Conservation (phyloP, 2,113 vertebrate genomes). For the Campylomormyrus numenius region DNA sequence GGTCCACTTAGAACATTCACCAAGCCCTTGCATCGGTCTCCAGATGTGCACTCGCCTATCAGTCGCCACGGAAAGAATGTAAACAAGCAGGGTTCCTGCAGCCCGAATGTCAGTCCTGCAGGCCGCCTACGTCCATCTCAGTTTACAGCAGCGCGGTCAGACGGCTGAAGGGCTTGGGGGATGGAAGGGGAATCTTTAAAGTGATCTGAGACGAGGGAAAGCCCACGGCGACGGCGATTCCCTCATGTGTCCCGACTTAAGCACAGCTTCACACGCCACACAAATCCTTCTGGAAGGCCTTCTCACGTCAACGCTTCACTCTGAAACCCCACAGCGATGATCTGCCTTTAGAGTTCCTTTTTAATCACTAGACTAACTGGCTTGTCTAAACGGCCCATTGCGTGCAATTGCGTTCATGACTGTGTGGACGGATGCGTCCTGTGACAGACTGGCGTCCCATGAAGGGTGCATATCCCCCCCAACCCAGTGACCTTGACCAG, state of each 20-base stretch:
- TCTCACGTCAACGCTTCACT: background rate
- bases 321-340: background rate
- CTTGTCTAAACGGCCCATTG: background rate
- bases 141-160: constrained; percentile 25
- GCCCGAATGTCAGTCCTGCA: constrained; percentile 12
- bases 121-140: constrained; percentile 10
- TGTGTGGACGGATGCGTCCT: background rate
- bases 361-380: background rate
- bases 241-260: constrained; percentile 40
- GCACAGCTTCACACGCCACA: constrained; percentile 17
- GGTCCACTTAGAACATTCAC: background rate
- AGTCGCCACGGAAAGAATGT: constrained; percentile 28
- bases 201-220: constrained; percentile 32
- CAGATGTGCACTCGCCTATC: background rate
- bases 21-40: background rate
- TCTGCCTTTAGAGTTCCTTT: background rate
- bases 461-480: background rate
- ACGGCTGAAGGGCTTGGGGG: constrained; percentile 17
- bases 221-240: constrained; percentile 19
- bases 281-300: background rate
- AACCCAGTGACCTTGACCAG: background rate
- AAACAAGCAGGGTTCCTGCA: constrained; percentile 30
- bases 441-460: background rate
- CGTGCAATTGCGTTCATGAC: background rate
- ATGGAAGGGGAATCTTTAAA: constrained; percentile 20